A percentile compares a stretch with the other conserved stretches of the same genome.
phyloP scores from a whole-genome alignment of 2,113 vertebrate species.

The Scatophagus argus region DNA sequence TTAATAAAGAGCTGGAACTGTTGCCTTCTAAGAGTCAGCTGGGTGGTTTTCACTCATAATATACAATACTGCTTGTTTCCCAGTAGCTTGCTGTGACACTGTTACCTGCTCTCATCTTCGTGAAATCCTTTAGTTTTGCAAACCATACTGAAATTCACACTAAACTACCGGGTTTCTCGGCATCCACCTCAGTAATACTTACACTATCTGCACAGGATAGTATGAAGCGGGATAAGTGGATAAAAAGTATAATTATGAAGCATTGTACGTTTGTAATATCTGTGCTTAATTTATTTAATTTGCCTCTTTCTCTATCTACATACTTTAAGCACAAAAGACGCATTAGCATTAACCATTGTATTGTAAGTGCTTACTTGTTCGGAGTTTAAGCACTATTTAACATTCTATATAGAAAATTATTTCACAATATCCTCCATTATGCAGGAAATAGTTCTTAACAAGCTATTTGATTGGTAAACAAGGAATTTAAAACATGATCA shows the following conservation, averaged over 20 bases:
- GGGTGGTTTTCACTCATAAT: conserved; percentile 38
- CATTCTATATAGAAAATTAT: background rate
- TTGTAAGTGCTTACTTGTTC: background rate
- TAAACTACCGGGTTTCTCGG: conserved; percentile 34
- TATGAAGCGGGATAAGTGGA: conserved; percentile 16
- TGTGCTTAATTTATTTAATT: background rate
- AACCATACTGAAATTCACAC: conserved; percentile 24
- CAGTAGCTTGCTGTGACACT: background rate
- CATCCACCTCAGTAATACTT: conserved; percentile 2
- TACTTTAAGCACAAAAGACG: background rate
- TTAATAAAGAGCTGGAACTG: conserved; percentile 56
- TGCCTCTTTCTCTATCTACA: background rate
- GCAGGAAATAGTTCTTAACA: no score
- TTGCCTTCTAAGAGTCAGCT: conserved; percentile 33
- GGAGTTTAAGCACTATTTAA: background rate
- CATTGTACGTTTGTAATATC: background rate
- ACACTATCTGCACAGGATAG: background rate
- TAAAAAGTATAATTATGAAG: background rate
- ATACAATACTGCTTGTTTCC: conserved; percentile 38
- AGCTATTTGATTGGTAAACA: no score
- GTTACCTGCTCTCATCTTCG: conserved; percentile 40
- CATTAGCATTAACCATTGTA: background rate
- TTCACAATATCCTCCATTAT: no score
- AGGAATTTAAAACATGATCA: no score
- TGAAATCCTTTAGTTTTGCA: conserved; percentile 45